Conservation (phyloP, 2,888 invertebrate species). For the Seira musarum region DNA sequence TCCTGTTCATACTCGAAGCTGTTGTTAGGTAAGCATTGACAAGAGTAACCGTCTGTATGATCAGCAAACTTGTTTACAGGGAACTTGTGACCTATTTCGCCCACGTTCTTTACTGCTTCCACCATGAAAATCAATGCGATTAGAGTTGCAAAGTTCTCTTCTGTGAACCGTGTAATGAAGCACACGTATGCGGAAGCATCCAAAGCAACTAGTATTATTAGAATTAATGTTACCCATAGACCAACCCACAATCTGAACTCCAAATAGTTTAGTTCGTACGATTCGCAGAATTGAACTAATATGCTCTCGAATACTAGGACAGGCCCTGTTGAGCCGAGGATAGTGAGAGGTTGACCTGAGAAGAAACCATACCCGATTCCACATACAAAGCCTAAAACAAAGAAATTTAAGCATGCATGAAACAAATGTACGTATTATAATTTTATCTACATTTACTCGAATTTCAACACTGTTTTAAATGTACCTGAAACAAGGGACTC, state of each 20-base stretch:
- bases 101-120: conserved; percentile 65
- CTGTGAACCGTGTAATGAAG: conserved; percentile 71
- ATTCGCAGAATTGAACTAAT: conserved; percentile 71
- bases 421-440: too few relatives aligned
- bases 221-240: conserved; percentile 70
- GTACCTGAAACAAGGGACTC: conserved; percentile 75
- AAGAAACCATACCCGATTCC: conserved; percentile 71
- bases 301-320: conserved; percentile 75
- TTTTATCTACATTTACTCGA: too few relatives aligned
- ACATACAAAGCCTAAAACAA: too few relatives aligned
- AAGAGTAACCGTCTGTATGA: conserved; percentile 10
- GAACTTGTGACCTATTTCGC: conserved; percentile 32
- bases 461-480: too few relatives aligned
- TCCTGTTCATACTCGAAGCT: conserved; percentile 21
- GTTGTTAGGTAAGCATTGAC: conserved; percentile 20
- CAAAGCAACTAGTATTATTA: conserved; percentile 70
- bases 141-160: conserved; percentile 71
- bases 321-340: conserved; percentile 73
- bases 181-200: conserved; percentile 71
- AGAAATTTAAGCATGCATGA: too few relatives aligned
- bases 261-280: conserved; percentile 57
- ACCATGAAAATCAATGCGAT: conserved; percentile 71
- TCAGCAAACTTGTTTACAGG: conserved; percentile 20
- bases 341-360: conserved; percentile 74
- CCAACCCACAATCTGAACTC: conserved; percentile 71